phyloP scores from a whole-genome alignment of 37 sponge, comb jelly and placozoan genomes.

The Ianthella basta region DNA sequence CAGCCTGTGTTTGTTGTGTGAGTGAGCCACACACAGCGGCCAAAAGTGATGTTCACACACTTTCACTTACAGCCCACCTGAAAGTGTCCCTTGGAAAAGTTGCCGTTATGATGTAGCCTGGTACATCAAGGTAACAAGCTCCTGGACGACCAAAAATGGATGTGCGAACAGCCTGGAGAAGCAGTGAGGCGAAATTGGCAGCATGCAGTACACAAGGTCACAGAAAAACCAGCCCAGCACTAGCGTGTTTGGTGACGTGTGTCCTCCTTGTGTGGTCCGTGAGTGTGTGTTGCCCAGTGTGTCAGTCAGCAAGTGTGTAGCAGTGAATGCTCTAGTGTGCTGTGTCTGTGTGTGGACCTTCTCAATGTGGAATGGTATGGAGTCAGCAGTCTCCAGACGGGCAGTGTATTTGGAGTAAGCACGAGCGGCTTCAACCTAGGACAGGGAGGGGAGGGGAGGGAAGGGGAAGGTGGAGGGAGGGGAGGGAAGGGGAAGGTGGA shows the following conservation, averaged over 20 bases:
- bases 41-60: too few species aligned
- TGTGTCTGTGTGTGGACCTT: constrained; percentile 53
- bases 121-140: constrained; percentile 82
- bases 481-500: background rate
- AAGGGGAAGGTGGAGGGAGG: background rate
- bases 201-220: too few species aligned
- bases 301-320: too few species aligned
- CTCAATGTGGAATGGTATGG: constrained; percentile 84
- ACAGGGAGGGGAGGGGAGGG: background rate
- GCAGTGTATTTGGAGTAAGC: constrained; percentile 73
- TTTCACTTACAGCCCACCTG: constrained; percentile 32
- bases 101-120: constrained; percentile 77
- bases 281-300: too few species aligned
- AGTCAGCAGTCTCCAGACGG: constrained; percentile 73
- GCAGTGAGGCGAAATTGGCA: too few species aligned
- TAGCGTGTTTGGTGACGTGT: too few species aligned
- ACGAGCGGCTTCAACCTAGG: constrained; percentile 35
- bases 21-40: too few species aligned
- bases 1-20: background rate
- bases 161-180: constrained; percentile 59
- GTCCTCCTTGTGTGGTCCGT: too few species aligned
- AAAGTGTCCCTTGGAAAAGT: constrained; percentile 7
- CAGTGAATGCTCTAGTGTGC: too few species aligned
- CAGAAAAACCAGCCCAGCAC: too few species aligned
- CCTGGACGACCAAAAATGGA: constrained; percentile 88